phyloP scores from a whole-genome alignment of 2,797 vertebrate species.

The Agapornis canus region DNA sequence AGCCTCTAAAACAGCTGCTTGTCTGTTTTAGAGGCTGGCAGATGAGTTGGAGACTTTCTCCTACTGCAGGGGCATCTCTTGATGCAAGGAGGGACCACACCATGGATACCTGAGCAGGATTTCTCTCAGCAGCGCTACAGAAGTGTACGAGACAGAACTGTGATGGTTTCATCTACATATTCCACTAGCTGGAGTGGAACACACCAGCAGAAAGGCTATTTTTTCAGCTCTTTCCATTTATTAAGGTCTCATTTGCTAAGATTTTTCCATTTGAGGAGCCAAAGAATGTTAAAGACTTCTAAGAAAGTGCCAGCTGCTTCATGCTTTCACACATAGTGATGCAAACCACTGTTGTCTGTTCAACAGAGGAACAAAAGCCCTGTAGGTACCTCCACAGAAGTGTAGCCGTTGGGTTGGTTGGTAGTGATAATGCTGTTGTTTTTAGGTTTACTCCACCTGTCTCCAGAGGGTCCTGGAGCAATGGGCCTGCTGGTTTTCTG shows the following conservation, averaged over 20 bases:
- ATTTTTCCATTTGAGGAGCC: slow-evolving; percentile 51
- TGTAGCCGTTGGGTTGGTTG: background rate
- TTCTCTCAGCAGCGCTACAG: background rate
- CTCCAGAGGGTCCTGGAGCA: accelerated
- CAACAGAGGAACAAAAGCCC: background rate
- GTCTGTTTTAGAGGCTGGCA: background rate
- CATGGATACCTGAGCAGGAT: background rate
- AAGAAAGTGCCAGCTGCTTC: background rate
- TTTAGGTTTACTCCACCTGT: background rate
- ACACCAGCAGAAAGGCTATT: background rate
- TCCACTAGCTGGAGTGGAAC: background rate
- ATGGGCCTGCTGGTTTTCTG: background rate
- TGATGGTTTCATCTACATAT: background rate
- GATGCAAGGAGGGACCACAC: background rate
- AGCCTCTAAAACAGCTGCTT: background rate
- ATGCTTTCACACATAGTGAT: background rate
- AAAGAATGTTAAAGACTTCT: slow-evolving; percentile 39
- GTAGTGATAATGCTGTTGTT: accelerated
- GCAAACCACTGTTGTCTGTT: background rate
- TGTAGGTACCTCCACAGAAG: accelerated
- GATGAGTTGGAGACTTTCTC: background rate
- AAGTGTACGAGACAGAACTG: background rate
- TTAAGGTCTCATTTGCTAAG: slow-evolving; percentile 45
- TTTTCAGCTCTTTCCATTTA: slow-evolving; percentile 56
- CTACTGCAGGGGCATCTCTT: background rate